Conservation (phyloP, 2,797 vertebrate genomes). For the Podarcis siculus region DNA sequence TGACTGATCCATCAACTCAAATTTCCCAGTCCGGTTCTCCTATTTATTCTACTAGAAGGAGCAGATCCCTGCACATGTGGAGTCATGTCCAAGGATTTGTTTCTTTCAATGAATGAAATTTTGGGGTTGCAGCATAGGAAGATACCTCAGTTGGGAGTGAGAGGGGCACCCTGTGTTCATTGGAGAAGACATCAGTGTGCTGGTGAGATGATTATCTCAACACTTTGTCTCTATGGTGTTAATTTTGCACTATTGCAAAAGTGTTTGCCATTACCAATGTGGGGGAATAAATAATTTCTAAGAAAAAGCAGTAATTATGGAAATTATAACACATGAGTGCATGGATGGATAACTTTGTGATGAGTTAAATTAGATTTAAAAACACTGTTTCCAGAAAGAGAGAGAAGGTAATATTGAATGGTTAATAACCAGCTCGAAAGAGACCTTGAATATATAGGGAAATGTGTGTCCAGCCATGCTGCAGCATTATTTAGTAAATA, state of each 20-base stretch:
- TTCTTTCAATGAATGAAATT: background rate
- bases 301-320: conserved; percentile 25
- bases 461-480: background rate
- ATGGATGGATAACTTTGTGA: background rate
- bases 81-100: background rate
- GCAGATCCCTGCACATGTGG: background rate
- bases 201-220: conserved; percentile 37
- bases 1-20: conserved; percentile 53
- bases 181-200: background rate
- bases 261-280: conserved; percentile 19
- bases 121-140: no score
- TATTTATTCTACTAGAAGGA: background rate
- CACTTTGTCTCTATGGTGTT: conserved; percentile 28
- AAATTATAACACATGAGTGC: conserved; percentile 45
- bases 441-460: conserved; percentile 11
- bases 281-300: conserved; percentile 25
- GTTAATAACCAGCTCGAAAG: background rate
- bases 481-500: conserved; percentile 2
- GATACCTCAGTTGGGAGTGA: background rate
- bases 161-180: background rate
- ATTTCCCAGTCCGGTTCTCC: background rate
- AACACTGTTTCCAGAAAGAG: background rate
- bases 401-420: background rate
- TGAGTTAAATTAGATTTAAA: background rate
- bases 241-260: conserved; percentile 41